These are phyloP conservation scores for Tretioscincus oriximinensis DNA, from an alignment of 2,113 vertebrate species.

Conservation along the genomic window DNA sequence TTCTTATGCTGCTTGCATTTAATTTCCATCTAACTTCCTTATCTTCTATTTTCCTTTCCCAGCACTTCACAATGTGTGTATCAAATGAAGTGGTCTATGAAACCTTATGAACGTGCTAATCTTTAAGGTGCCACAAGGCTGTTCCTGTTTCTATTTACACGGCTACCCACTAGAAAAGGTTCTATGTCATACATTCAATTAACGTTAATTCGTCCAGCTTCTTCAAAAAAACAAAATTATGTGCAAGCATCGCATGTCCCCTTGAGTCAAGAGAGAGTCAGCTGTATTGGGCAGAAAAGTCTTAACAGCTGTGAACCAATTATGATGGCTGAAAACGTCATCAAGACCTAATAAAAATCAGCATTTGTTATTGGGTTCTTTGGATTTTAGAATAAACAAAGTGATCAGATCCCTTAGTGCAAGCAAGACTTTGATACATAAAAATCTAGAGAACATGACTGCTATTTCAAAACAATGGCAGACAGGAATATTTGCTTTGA, in stretches of 20 bases:
- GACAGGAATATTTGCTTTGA: conserved; percentile 33
- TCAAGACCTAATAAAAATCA: conserved; percentile 44
- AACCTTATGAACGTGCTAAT: too few species aligned
- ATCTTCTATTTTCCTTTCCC: too few species aligned
- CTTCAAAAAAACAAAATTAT: conserved; percentile 1
- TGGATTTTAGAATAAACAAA: conserved; percentile 52
- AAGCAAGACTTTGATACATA: conserved; percentile 27
- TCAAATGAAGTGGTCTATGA: too few species aligned
- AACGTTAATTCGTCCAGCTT: not conserved
- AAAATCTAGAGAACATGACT: conserved; percentile 24
- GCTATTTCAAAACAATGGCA: conserved; percentile 24
- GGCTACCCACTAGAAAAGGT: not conserved
- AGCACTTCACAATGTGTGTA: too few species aligned
- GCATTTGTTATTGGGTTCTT: conserved; percentile 53
- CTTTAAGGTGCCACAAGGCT: too few species aligned
- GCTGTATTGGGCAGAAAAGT: conserved; percentile 48
- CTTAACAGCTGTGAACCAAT: conserved; percentile 58
- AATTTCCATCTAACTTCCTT: too few species aligned
- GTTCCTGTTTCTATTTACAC: too few species aligned
- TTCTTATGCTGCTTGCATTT: too few species aligned
- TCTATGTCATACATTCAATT: not conserved
- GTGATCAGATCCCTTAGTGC: conserved; percentile 30
- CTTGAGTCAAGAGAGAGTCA: conserved; percentile 42
- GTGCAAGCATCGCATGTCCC: conserved; percentile 3
- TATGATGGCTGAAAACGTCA: conserved; percentile 49